Evolutionary conservation across 2,797 vertebrate species (phyloP), one percentile per base, ranked within the genome.

Genomic region (Hypotaenidia philippensis): DNA sequence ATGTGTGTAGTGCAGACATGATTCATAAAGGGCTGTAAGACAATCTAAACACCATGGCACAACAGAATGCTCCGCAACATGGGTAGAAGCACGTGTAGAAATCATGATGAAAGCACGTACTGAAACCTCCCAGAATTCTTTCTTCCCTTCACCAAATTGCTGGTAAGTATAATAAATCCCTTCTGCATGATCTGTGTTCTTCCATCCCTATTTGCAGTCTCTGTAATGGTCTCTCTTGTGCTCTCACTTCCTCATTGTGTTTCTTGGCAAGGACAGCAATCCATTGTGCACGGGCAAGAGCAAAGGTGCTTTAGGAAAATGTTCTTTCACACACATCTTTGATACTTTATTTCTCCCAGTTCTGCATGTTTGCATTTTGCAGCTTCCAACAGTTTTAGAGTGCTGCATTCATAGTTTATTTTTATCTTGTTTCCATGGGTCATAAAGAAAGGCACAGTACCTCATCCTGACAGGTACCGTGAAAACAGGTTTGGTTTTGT

Each of bases 221-320:
- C 71, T 86, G 12, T 44, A 71, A 65, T 17, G 29, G 22, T 57
- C 44, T 64, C 34, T 68, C 38, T 78, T 36, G 41, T 29, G 27
- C 21, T 23, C 10, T 53, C 13, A 34, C 34, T 64, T 45, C 71
- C 40, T 52, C 55, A 47, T 59, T 15, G 4, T 16, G 72, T 88
- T 60, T 92, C 72, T 83, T 84, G 85, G 78, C 76, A 94, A 91
- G 66, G 60, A 91, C 25, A 86, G 74, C 13, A 49, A 47, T 72
- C 87, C 63, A 20, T 2, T 40, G 75, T 47, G 65, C 3, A 3
- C 0, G 1, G 65, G 36, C 60, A 87, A 90, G 74, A 83, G 18
- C 49, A 89, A 92, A 90, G 23, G 15, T 83, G 26, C 26, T 53
- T 74, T 45, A 50, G 56, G 64, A 94, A 82, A 55, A 29, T 38